phyloP scores from a whole-genome alignment of 1,140 invertebrate genomes.

The Pseudoatta argentina region DNA sequence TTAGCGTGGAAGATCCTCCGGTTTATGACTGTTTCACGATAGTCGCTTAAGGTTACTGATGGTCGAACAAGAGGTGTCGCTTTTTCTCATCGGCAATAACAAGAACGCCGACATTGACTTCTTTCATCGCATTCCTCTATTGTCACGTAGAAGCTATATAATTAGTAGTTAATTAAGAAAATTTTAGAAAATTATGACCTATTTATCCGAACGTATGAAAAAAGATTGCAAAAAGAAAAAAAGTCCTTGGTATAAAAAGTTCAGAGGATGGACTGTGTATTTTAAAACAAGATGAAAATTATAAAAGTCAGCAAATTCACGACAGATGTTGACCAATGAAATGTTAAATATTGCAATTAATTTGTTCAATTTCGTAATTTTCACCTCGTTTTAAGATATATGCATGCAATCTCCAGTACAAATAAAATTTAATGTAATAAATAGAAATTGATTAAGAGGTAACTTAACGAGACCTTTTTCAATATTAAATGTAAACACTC shows the following conservation, averaged over 20 bases:
- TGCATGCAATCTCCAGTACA: not conserved
- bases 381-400: too few species aligned
- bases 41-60: conserved; percentile 39
- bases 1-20: conserved; percentile 18
- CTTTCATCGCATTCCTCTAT: not conserved
- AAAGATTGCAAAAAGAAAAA: not conserved
- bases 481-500: not conserved
- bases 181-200: not conserved
- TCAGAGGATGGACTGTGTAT: too few species aligned
- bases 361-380: too few species aligned
- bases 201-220: not conserved
- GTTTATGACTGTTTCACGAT: conserved; percentile 17
- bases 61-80: not conserved
- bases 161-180: conserved; percentile 3
- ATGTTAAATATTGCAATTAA: too few species aligned
- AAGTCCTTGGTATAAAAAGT: too few species aligned
- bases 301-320: too few species aligned
- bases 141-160: not conserved
- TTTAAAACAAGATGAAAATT: too few species aligned
- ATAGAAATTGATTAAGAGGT: not conserved
- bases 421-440: conserved; percentile 7
- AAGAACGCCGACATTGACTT: conserved; percentile 21
- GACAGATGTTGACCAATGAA: too few species aligned
- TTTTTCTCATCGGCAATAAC: conserved; percentile 30
- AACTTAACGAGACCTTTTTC: not conserved